Base-by-base conservation (phyloP, 2,888 invertebrate genomes). In the Ernsta delagoae region DNA sequence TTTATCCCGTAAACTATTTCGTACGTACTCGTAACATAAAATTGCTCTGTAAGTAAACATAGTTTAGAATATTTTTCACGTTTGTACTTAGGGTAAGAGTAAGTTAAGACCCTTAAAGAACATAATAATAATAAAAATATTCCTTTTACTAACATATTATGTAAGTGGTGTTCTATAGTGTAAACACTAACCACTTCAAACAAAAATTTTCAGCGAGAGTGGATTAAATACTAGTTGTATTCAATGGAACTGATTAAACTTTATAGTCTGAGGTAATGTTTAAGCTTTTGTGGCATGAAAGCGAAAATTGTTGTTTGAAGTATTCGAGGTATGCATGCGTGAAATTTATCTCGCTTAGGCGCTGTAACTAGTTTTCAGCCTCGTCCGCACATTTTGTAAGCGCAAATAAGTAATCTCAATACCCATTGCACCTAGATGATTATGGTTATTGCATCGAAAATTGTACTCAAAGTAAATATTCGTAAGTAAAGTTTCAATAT, bases 281-380 rank as follows among this genome's bases (percentile, higher is more conserved):
- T 68, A 68, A 68, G 68, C 62, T 62, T 41, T 39, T 54, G 80
- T 71, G 75, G 77, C 50, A 83, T 83, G 71, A 80, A 78, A 66
- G 75, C 78, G 85, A 85, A 86, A 87, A 85, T 88, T 85, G 78
- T 87, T 88, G 89, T 89, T 89, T 88, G 88, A 86, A 87, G 86
- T 82, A 60, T 60, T 31, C 63, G 11, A 4, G 11, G 6, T 11
- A 45, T 53, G 63, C 59, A 53, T 45, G 65, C 45, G 68, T 71
- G 59, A 59, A 62, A 63, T 62, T 12, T 16, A 53, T 60, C 60
- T 71, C 70, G 69, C 59, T 73, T 70, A 57, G 73, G 70, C 73
- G 70, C 71, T 72, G 60, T 68, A 57, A 39, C 34, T 57, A 65
- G 70, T 67, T 66, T 68, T 67, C 69, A 62, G 69, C 69, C 69